Percentiles rank a stretch among this genome's conserved stretches.
Conservation (phyloP, 2,113 vertebrate genomes). For the Rallus limicola region DNA sequence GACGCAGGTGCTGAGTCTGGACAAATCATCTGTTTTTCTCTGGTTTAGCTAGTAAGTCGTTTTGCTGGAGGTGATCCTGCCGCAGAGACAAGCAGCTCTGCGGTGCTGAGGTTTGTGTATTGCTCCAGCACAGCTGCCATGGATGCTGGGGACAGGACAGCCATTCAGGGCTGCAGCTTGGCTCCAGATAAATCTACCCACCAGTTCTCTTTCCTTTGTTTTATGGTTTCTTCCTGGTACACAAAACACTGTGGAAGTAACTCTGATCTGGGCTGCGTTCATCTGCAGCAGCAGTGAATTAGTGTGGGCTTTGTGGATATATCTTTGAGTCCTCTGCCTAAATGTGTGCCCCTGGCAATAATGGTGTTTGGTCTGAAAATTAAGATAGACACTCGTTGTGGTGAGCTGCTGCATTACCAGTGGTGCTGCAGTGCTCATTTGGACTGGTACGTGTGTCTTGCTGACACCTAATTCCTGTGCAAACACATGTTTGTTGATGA, state of each 20-base stretch:
- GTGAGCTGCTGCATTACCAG: background rate
- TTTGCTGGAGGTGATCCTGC: background rate
- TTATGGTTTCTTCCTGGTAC: background rate
- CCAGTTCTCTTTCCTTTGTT: background rate
- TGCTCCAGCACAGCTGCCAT: accelerated
- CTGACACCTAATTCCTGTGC: background rate
- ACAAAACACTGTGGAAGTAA: background rate
- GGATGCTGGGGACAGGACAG: background rate
- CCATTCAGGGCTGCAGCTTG: accelerated
- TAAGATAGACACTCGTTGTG: accelerated
- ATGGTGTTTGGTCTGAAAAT: background rate
- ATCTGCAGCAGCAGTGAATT: accelerated
- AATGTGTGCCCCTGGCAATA: background rate
- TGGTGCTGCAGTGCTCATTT: background rate
- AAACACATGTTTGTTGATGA: background rate
- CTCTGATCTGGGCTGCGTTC: background rate
- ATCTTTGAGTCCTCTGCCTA: accelerated
- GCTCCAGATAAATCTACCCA: background rate
- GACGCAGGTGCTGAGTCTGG: background rate
- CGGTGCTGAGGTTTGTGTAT: background rate
- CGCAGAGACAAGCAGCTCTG: background rate
- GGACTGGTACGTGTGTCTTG: accelerated
- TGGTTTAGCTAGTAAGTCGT: background rate
- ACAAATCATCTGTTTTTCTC: background rate
- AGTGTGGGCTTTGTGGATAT: background rate